phyloP scores from a whole-genome alignment of 2,113 vertebrate genomes.

The Edolisoma coerulescens region DNA sequence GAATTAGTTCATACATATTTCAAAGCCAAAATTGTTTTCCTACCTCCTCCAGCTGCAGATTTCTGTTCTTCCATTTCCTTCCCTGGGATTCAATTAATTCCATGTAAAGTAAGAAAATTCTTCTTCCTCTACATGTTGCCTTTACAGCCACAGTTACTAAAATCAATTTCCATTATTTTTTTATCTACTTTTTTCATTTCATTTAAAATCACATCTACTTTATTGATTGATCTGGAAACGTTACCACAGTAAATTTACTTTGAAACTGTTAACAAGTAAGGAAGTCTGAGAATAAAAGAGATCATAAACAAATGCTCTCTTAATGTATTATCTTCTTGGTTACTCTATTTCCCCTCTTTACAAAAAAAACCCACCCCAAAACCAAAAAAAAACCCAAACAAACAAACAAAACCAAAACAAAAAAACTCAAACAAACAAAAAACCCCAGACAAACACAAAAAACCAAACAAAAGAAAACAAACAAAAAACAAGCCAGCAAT shows the following conservation, averaged over 20 bases:
- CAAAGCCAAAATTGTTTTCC: neutral
- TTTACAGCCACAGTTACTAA: neutral
- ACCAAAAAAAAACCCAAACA: neutral
- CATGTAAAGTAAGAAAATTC: neutral
- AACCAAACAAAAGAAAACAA: neutral
- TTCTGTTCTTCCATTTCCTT: neutral
- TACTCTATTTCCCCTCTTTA: neutral
- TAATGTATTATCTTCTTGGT: neutral
- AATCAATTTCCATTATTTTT: neutral
- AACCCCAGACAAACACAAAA: neutral
- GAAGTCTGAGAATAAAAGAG: neutral
- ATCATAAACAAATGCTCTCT: neutral
- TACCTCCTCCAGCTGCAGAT: neutral
- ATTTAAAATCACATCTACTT: neutral
- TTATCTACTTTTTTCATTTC: neutral
- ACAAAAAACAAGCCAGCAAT: neutral
- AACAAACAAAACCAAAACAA: neutral
- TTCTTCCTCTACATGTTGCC: neutral
- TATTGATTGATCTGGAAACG: neutral
- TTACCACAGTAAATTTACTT: neutral
- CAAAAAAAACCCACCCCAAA: accelerated
- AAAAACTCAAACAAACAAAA: neutral
- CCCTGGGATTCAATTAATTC: constrained; percentile 5
- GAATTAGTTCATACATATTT: neutral
- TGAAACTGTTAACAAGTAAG: neutral